Percentiles rank a stretch among this genome's conserved stretches.
Evolutionary conservation across 2,888 invertebrate genomes (phyloP).

Genomic region (Chorisops tibialis): DNA sequence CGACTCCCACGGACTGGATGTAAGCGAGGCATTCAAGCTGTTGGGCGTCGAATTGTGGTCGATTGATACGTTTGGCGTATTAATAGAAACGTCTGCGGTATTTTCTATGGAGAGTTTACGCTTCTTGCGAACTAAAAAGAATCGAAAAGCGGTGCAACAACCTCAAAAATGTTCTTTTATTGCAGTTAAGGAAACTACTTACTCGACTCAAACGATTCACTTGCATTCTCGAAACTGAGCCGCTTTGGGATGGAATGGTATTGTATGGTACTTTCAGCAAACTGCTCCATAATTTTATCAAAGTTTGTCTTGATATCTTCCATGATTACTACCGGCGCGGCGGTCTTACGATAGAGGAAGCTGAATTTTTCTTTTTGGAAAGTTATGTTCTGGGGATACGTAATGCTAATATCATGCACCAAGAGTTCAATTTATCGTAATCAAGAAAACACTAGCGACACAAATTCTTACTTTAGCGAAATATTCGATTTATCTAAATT

Average conservation of each 20-base stretch:
- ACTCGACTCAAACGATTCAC: slow-evolving; percentile 42
- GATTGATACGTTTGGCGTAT: background rate
- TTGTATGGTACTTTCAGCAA: slow-evolving; percentile 43
- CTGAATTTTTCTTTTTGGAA: too few species aligned
- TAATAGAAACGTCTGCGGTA: slow-evolving; percentile 33
- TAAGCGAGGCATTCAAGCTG: slow-evolving; percentile 21
- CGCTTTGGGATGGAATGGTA: slow-evolving; percentile 48
- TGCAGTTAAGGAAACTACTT: slow-evolving; percentile 35
- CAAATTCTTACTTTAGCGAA: too few species aligned
- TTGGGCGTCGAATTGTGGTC: slow-evolving; percentile 24
- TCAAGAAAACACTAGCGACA: too few species aligned
- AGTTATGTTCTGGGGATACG: too few species aligned
- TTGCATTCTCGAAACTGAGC: slow-evolving; percentile 45
- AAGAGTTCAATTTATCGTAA: too few species aligned
- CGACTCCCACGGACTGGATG: slow-evolving; percentile 60
- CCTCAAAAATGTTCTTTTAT: background rate
- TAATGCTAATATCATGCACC: too few species aligned
- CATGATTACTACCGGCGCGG: too few species aligned
- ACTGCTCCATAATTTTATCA: slow-evolving; percentile 48
- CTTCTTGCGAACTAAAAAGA: slow-evolving; percentile 44
- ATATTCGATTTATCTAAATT: too few species aligned
- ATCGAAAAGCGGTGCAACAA: background rate
- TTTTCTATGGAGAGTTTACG: slow-evolving; percentile 41
- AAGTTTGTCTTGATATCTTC: slow-evolving; percentile 48
- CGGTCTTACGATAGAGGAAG: too few species aligned